phyloP scores from a whole-genome alignment of 2,797 vertebrate genomes.

The Rhynchotus rufescens region DNA sequence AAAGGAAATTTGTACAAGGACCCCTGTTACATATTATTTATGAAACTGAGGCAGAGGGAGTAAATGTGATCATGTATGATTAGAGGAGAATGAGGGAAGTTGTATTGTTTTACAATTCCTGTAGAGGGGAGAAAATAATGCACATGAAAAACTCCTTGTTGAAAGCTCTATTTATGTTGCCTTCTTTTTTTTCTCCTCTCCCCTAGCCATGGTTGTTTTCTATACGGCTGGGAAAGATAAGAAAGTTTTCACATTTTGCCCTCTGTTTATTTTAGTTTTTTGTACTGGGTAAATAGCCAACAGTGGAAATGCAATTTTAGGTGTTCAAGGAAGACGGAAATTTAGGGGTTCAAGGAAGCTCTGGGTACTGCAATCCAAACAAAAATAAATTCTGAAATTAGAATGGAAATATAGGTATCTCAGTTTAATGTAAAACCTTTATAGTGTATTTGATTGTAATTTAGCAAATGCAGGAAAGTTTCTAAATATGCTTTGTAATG shows the following conservation, averaged over 20 bases:
- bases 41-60: neutral
- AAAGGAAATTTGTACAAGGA: neutral
- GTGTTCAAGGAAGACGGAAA: neutral
- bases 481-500: neutral
- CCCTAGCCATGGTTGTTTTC: neutral
- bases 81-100: neutral
- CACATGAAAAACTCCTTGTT: neutral
- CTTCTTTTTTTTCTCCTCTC: neutral
- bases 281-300: neutral
- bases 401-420: neutral
- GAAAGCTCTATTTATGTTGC: neutral
- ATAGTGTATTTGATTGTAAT: neutral
- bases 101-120: neutral
- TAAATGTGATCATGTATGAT: neutral
- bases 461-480: neutral
- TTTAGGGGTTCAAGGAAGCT: too few relatives aligned
- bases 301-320: neutral
- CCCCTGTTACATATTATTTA: neutral
- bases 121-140: neutral
- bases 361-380: neutral
- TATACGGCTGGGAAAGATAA: neutral
- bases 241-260: neutral
- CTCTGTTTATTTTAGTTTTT: neutral
- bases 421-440: neutral
- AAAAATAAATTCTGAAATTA: neutral